Evolutionary conservation across 2,888 invertebrate species (phyloP), one percentile per base, ranked within the genome.

Genomic region (Xanthia icteritia): DNA sequence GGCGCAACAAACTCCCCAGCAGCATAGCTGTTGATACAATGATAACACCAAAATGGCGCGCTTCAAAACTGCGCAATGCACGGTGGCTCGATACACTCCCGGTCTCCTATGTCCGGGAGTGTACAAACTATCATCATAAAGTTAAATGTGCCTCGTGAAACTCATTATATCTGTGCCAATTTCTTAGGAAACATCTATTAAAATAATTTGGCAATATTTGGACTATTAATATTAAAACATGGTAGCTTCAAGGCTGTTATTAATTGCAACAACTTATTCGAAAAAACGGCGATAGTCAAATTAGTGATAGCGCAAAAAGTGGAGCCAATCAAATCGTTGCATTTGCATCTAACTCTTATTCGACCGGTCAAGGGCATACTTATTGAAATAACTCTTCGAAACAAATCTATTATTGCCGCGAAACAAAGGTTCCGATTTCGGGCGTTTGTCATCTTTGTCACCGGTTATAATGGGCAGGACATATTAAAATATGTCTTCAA

Each of bases 221-320:
- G 6, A 54, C 27, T 56, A 58, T 66, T 31, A 71, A 63, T 66
- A 56, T 39, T 66, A 73, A 80, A 77, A 69, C 63, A 42, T 20
- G 31, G 70, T 51, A 54, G 71, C 23, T 76, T 45, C 84, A 80
- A 84, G 81, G 81, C 31, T 45, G 65, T 76, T 84, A 79, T 72
- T 69, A 76, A 84, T 82, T 65, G 80, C 80, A 73, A 70, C n/a
- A 84, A 64, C 42, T 61, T 60, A 69, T 69, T 69, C 1, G 6
- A 17, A 48, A 56, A 42, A 74, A 67, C 48, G 15, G 54, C 0
- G 31, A 39, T 69, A 70, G 70, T 76, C 76, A 48, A 84, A 79
- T 82, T 84, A 69, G 63, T 54, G 58, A 58, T 9, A 65, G 51
- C 11, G 23, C 82, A 66, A 79, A 67, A 80, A 76, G 42, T 76